Evolutionary conservation across 1,140 invertebrate species (phyloP), one percentile per base, ranked within the genome.

Genomic region (Spodoptera frugiperda): DNA sequence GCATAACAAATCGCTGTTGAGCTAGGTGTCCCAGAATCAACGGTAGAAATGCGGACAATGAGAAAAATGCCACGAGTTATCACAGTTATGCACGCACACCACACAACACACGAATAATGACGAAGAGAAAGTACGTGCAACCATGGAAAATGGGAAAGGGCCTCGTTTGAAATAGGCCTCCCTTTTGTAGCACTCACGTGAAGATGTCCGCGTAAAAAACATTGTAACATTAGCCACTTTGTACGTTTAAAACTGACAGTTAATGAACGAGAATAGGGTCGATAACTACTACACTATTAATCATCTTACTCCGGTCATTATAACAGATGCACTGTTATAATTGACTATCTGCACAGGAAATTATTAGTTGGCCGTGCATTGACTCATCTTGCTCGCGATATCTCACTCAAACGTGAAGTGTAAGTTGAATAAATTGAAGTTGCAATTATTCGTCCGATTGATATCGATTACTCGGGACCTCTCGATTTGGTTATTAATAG

Each of bases 281-380:
- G 44, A 75, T 75, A 25, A 30, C 33, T 65, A 75, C 61, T 73
- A 21, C n/a, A 21, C 49, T 44, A 65, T 75, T 53, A 55, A 71
- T 71, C 68, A 75, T 75, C 19, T 63, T 75, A 48, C 72, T 48
- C 72, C 72, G 59, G 59, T 65, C 72, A 59, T 78, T 72, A 61
- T 44, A 65, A 71, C 67, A 70, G 76, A 78, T 78, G 67, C 33
- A 71, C 76, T 67, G 74, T 76, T 68, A 68, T 76, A 76, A 76
- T 76, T 68, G 53, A 33, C 59, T 51, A 51, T 61, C 51, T 74
- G 30, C 33, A 78, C 78, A 79, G 78, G 72, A 79, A 79, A 70
- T 79, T 71, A 70, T n/a, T 68, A 57, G 12, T 25, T 51, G 48
- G 11, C 10, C 15, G 48, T 44, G 15, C 49, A 75, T 65, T 75